Evolutionary conservation across 2,888 invertebrate species (phyloP), one percentile per base, ranked within the genome.

Genomic region (Mantis religiosa): DNA sequence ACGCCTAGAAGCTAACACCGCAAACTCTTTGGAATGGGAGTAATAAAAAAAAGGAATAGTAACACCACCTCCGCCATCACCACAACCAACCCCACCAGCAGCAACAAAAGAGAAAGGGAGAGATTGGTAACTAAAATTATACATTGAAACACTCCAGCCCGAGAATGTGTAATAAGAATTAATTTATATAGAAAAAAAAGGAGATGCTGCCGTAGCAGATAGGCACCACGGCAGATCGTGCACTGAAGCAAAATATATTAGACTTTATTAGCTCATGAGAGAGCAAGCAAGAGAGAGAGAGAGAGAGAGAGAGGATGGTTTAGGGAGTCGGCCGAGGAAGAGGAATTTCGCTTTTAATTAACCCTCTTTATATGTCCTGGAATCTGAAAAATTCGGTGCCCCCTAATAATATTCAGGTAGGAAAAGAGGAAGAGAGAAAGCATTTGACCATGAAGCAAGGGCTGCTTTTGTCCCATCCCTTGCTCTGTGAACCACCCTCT

Each of bases 151-250:
- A 34, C 86, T 30, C 71, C 28, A 34, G 20, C 47, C 54, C 81
- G 89, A 89, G 90, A 89, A 90, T 90, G 85, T 89, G 88, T 88
- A 89, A 90, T 90, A 89, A 90, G 89, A 89, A 87, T 85, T 89
- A 89, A 89, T 89, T 87, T 89, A 89, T 85, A 89, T 71, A 71
- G 54, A 87, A 86, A 88, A 88, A n/a, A 88, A 83, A 41, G 28
- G 88, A 47, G 83, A 30, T 87, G 54, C 54, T 54, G 14, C 54
- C 20, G 15, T 71, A 71, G 54, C 6, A 71, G 54, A 25, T 71
- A 25, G 54, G 54, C 25, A 71, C 54, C 20, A 20, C 20, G 4
- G 54, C 20, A 71, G 54, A 71, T 71, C 83, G 89, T 88, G 89
- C 82, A 30, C 83, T 47, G 89, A 87, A 86, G 88, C 90, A 90